phyloP scores from a whole-genome alignment of 2,113 vertebrate genomes.

The Dipodomys stephensi region DNA sequence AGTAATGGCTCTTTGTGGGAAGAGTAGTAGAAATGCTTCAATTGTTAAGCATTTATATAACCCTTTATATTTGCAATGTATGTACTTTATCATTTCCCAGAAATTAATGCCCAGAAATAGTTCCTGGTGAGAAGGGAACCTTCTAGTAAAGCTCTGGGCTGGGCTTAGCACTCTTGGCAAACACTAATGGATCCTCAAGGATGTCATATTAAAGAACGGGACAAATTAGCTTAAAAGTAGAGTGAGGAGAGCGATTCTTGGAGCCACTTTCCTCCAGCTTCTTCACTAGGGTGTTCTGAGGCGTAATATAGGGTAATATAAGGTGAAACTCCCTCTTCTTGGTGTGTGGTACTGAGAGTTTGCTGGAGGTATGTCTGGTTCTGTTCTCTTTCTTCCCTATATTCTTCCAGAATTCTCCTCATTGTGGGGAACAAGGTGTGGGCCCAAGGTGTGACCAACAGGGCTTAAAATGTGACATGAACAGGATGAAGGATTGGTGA shows the following conservation, averaged over 20 bases:
- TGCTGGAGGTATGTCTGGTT: background rate
- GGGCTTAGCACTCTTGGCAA: background rate
- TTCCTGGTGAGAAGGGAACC: slow-evolving; percentile 32
- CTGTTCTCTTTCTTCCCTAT: background rate
- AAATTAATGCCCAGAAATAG: slow-evolving; percentile 66
- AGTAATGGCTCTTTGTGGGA: slow-evolving; percentile 75
- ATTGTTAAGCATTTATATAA: slow-evolving; percentile 79
- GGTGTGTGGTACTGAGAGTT: background rate
- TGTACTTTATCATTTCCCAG: slow-evolving; percentile 71
- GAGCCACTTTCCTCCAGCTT: background rate
- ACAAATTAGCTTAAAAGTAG: background rate
- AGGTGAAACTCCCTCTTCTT: background rate
- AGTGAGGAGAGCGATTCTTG: background rate
- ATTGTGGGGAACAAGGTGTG: background rate
- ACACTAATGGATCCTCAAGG: background rate
- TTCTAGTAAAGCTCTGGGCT: slow-evolving; percentile 25
- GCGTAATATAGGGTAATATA: background rate
- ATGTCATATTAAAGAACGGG: background rate
- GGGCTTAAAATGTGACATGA: background rate
- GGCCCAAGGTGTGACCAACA: background rate
- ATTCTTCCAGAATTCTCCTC: background rate
- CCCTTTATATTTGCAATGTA: slow-evolving; percentile 73
- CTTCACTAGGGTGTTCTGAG: background rate
- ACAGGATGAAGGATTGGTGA: background rate
- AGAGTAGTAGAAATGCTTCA: slow-evolving; percentile 70